These are phyloP conservation scores for Limnephilus marmoratus DNA, from an alignment of 2,888 invertebrate genomes.

Conservation along the genomic window DNA sequence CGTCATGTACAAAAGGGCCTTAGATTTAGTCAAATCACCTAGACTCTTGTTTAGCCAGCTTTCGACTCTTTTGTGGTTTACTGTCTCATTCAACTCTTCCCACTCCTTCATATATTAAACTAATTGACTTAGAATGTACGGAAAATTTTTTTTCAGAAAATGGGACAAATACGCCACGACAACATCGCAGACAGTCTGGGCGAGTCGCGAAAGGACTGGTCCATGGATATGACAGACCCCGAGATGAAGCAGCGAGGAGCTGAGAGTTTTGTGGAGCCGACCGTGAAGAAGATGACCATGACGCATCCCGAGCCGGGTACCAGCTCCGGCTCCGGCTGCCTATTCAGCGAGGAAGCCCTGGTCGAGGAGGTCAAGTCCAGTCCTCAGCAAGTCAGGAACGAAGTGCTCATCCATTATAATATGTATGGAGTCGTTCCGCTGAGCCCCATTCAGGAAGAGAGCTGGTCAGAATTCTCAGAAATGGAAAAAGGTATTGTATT, in stretches of 20 bases:
- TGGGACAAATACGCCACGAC: conserved; percentile 61
- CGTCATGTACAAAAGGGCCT: too few species aligned
- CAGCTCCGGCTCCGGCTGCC: conserved; percentile 2
- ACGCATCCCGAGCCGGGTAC: background rate
- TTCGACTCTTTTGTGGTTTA: background rate
- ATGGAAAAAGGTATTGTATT: conserved; percentile 59
- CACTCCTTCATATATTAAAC: background rate
- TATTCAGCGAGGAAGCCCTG: background rate
- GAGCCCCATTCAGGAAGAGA: conserved; percentile 81
- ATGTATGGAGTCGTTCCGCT: conserved; percentile 77
- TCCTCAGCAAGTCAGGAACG: conserved; percentile 66
- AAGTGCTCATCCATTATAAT: conserved; percentile 75
- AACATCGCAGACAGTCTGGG: conserved; percentile 33
- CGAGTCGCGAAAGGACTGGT: conserved; percentile 37
- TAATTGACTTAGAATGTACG: background rate
- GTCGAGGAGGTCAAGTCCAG: background rate
- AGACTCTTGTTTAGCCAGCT: conserved; percentile 61
- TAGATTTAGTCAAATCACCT: background rate
- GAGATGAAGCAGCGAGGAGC: conserved; percentile 65
- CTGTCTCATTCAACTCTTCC: background rate
- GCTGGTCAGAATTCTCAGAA: conserved; percentile 68
- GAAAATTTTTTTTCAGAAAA: conserved; percentile 49
- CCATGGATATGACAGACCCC: conserved; percentile 53
- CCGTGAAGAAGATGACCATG: background rate
- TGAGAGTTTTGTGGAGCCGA: background rate